Evolutionary conservation across 2,113 vertebrate genomes (phyloP), one percentile per base, ranked within the genome.

Genomic region (Sapajus apella): DNA sequence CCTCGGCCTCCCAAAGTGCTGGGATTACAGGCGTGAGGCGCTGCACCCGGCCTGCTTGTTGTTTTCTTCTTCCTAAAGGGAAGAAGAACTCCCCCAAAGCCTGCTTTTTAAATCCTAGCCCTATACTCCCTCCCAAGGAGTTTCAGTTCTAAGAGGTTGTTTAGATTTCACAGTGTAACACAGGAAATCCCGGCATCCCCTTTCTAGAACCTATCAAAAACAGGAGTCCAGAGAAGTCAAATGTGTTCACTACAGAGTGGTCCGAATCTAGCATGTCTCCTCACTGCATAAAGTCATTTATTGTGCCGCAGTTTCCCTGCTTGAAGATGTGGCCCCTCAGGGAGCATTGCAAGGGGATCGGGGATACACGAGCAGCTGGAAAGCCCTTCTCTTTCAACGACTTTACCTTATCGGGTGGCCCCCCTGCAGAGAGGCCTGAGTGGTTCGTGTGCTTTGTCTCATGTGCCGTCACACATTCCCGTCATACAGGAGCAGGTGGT

Each of bases 401-500:
- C 76, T 25, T 92, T 12, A 21, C 20, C 27, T 88, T 81, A 23
- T 25, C 5, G 2, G 43, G 23, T 9, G 23, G 35, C 50, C n/a
- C 11, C 55, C 40, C 13, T 32, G 18, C 88, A 5, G 2, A 23
- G 72, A 61, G 85, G 64, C 20, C 64, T 43, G 13, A 2, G 20
- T 8, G 64, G 64, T 27, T 45, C 43, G 9, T 20, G 20, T 58
- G 20, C 50, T 87, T 95, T 37, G 32, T 94, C 52, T 86, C 94
- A 40, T 87, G 68, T 86, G 89, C 64, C 93, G 66, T 95, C 32
- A 8, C 18, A 52, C 25, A 18, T 43, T 79, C 73, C 18, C 77
- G 43, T 56, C 80, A 80, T 43, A 76, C 43, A 16, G 47, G 86
- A 96, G 79, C 93, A 97, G 81, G 66, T 95, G 90, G 61, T 81